Evolutionary conservation across 1,140 invertebrate genomes (phyloP), one percentile per base, ranked within the genome.

Genomic region (Aleiodes sp.): DNA sequence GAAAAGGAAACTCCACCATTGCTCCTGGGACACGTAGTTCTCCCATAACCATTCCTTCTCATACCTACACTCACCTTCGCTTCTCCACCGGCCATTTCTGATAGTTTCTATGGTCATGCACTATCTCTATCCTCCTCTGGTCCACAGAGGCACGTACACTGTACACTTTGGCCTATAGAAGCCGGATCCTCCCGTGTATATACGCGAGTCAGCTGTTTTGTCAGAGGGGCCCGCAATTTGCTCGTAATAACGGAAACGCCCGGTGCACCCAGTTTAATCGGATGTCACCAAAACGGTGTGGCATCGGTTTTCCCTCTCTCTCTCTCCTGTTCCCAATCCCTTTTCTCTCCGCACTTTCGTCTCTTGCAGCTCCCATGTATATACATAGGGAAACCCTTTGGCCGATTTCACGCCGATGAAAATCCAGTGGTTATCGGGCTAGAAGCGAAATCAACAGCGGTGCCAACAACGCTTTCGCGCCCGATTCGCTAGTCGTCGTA

Each of bases 161-260:
- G 14, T 10, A 52, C 29, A 33, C 19, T 28, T 2, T 31, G 12
- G 21, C 16, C 43, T 14, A 65, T 31, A 31, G 29, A 24, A 28
- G 14, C 29, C 29, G 29, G 41, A 10, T 19, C 7, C 24, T 19
- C 24, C n/a, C 52, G 35, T 61, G 24, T 70, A 46, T 64, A 31
- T 35, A 63, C 52, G 24, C 56, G 73, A 80, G 77, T 80, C 78
- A 78, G 73, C 74, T 78, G 76, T 79, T 78, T 72, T 73, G 68
- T 73, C 68, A 73, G 61, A 46, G n/a, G 21, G 69, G 41, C 64
- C 70, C 67, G 68, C 74, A 80, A 79, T 78, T 80, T 70, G 72
- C 66, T 75, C 70, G 70, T 76, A 79, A 78, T 79, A 79, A 76
- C 74, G 78, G 78, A 79, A 77, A 76, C 69, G 46, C 66, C 73